Base-by-base conservation (phyloP, 1,140 invertebrate genomes). In the Oryzaephilus surinamensis region DNA sequence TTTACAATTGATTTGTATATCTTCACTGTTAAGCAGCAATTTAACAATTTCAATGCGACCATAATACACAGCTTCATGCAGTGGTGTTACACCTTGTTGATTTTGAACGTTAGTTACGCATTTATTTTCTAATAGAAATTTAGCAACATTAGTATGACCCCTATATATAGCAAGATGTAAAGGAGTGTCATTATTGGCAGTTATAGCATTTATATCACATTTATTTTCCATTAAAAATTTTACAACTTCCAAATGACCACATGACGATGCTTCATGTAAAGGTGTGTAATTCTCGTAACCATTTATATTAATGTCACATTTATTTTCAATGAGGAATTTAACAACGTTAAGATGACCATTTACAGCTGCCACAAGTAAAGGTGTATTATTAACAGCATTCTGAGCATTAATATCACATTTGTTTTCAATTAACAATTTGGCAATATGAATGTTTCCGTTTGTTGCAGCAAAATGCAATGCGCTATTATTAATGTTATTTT, bases 1-100 rank as follows among this genome's bases (percentile, higher is more conserved):
- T 23, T 41, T 41, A 13, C 20, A 21, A 38, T 48, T 17, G 21
- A 46, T 11, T 38, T 48, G 23, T 7, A 32, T 32, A 23, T 31
- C 24, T n/a, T 31, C n/a, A n/a, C n/a, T 26, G 19, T 41, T 32
- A 5, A 51, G n/a, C 14, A 53, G 32, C 17, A 40, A 13, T 30
- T 37, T 27, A 23, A 50, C 32, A 38, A 40, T 37, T 6, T 46
- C 28, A 11, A 39, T 21, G 34, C 40, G 16, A 2, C 41, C 50
- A 20, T 37, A 31, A 20, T 31, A 11, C 11, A 34, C 32, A 17
- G 46, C 46, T 16, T 38, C 23, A 21, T 52, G 46, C 17, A 52
- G 27, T 12, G 43, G 17, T 11, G 42, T 39, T 7, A 14, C 20
- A 4, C 31, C 24, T 21, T 44, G 21, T 2, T 21, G 20, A 11